phyloP scores from a whole-genome alignment of 2,113 vertebrate genomes.

The Chunga burmeisteri region DNA sequence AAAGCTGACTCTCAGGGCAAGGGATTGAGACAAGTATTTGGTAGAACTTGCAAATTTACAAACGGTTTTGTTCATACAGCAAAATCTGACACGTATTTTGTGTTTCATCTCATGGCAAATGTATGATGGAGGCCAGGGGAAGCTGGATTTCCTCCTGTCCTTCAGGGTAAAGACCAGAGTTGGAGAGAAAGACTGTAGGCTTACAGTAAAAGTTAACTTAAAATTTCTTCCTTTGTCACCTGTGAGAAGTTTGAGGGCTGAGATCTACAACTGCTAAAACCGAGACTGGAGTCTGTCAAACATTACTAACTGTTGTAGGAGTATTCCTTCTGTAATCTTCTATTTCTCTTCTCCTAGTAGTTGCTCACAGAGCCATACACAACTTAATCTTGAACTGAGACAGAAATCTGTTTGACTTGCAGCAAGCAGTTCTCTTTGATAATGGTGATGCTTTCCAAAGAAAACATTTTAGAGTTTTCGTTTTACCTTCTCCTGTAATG shows the following conservation, averaged over 20 bases:
- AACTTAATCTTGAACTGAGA: neutral
- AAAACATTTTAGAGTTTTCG: neutral
- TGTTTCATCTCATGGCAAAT: neutral
- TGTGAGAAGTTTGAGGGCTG: neutral
- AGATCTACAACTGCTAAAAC: neutral
- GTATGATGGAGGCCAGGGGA: neutral
- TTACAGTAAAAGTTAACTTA: neutral
- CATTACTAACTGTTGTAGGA: neutral
- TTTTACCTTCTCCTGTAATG: neutral
- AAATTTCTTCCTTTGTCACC: neutral
- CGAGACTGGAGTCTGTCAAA: neutral
- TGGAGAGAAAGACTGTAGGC: neutral
- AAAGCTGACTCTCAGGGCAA: neutral
- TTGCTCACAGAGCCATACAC: neutral
- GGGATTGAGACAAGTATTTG: neutral
- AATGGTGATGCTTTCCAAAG: neutral
- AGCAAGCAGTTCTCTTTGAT: neutral
- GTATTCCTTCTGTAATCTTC: neutral
- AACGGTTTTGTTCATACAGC: neutral
- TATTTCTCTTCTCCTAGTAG: neutral
- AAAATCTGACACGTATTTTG: neutral
- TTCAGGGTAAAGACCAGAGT: neutral
- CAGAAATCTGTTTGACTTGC: neutral
- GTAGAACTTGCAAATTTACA: neutral
- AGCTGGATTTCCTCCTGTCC: neutral